A percentile compares a stretch with the other conserved stretches of the same genome.
These are phyloP conservation scores for Pavo muticus DNA, from an alignment of 2,113 vertebrate species.

Conservation along the genomic window DNA sequence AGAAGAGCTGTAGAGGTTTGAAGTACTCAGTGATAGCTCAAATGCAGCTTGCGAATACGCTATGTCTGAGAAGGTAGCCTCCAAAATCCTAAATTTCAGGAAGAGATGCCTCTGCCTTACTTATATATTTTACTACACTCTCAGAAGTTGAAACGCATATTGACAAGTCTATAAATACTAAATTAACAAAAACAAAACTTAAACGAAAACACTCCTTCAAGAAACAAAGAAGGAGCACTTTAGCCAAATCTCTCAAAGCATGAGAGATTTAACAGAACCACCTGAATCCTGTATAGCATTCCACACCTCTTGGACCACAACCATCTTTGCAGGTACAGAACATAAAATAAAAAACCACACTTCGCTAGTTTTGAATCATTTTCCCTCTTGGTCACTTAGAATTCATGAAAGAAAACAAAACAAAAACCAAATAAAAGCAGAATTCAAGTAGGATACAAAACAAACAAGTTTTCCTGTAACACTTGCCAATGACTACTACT, in stretches of 20 bases:
- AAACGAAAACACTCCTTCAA: neutral
- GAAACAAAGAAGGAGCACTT: neutral
- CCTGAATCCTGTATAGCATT: neutral
- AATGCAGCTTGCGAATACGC: neutral
- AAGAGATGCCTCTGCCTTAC: neutral
- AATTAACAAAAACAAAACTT: neutral
- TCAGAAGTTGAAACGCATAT: neutral
- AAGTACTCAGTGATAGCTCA: neutral
- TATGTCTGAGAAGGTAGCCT: neutral
- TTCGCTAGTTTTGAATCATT: neutral
- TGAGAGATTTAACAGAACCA: neutral
- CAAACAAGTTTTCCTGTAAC: neutral
- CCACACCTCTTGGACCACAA: neutral
- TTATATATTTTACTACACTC: neutral
- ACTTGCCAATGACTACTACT: neutral
- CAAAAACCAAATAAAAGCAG: neutral
- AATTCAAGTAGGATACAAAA: neutral
- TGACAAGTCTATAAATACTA: neutral
- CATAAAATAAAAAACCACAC: neutral
- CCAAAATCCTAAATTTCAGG: neutral
- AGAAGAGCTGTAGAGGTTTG: neutral
- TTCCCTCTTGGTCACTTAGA: neutral
- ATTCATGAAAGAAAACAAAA: neutral
- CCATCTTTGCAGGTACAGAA: neutral
- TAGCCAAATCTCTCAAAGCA: neutral